phyloP scores from a whole-genome alignment of 1,140 invertebrate species.

The Sycobia sp. region DNA sequence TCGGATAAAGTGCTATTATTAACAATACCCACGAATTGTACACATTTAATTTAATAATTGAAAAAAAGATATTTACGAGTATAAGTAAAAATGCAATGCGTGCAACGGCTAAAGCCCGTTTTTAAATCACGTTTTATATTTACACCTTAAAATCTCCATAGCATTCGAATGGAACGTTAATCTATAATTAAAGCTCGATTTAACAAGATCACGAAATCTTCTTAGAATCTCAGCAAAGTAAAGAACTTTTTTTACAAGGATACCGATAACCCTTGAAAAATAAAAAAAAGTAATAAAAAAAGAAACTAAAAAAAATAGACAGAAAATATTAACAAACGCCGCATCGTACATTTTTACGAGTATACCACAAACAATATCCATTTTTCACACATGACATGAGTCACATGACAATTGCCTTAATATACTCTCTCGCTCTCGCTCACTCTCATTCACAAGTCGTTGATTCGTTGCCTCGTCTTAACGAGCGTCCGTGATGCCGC shows the following conservation, averaged over 20 bases:
- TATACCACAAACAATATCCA: slow-evolving; percentile 23
- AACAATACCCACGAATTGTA: slow-evolving; percentile 13
- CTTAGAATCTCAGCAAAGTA: neutral
- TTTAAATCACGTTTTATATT: slow-evolving; percentile 25
- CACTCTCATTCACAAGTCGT: neutral
- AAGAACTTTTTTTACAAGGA: too few relatives aligned
- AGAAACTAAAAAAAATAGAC: slow-evolving; percentile 9
- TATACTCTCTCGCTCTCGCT: neutral
- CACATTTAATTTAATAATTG: slow-evolving; percentile 21
- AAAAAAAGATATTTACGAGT: slow-evolving; percentile 26
- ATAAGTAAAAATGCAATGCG: slow-evolving; percentile 31
- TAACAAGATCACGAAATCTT: too few relatives aligned
- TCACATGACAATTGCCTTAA: slow-evolving; percentile 9
- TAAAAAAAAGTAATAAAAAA: neutral
- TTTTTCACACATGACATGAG: slow-evolving; percentile 23
- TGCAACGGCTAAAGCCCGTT: slow-evolving; percentile 7
- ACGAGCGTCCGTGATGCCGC: too few relatives aligned
- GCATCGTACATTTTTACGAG: slow-evolving; percentile 31
- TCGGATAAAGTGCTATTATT: slow-evolving; percentile 20
- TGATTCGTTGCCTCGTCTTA: neutral
- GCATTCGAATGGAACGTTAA: slow-evolving; percentile 5
- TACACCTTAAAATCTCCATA: slow-evolving; percentile 30
- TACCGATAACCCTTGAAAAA: too few relatives aligned
- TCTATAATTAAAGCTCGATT: slow-evolving; percentile 6
- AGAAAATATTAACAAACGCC: slow-evolving; percentile 1